Evolutionary conservation across 2,797 vertebrate genomes (phyloP).

Genomic region (Gila robusta): DNA sequence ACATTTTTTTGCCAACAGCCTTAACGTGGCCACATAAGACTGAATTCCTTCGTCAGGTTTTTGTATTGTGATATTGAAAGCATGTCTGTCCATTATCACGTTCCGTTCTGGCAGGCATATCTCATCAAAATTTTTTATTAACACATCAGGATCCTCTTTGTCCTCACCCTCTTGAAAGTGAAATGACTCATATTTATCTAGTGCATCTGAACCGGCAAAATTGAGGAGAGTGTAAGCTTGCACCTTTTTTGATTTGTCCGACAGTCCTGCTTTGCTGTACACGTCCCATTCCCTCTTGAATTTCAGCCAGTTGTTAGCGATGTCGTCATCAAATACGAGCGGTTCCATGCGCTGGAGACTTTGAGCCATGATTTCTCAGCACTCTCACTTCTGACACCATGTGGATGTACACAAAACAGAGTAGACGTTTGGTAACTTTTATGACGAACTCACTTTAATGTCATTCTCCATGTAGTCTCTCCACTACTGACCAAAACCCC

Average conservation of each 20-base stretch:
- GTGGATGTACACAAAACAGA: neutral
- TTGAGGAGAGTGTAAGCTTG: too few relatives aligned
- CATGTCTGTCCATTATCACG: neutral
- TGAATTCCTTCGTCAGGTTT: conserved; percentile 28
- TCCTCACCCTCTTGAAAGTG: too few relatives aligned
- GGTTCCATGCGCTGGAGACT: neutral
- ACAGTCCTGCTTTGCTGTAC: conserved; percentile 2
- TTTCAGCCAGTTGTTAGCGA: neutral
- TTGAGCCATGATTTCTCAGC: neutral
- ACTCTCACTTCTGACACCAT: neutral
- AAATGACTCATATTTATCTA: too few relatives aligned
- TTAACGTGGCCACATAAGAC: conserved; percentile 9
- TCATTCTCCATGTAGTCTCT: neutral
- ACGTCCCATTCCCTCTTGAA: neutral
- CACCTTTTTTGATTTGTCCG: conserved; percentile 21
- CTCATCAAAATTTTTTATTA: too few relatives aligned
- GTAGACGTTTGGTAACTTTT: neutral
- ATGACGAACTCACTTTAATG: neutral
- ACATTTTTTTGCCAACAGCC: too few relatives aligned
- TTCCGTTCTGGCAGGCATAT: too few relatives aligned
- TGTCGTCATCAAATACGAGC: neutral
- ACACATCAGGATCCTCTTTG: too few relatives aligned
- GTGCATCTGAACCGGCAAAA: too few relatives aligned
- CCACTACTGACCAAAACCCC: too few relatives aligned
- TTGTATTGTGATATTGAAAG: conserved; percentile 26